These are phyloP conservation scores for Philhelius pedissequus DNA, from an alignment of 2,888 invertebrate species.

Conservation along the genomic window DNA sequence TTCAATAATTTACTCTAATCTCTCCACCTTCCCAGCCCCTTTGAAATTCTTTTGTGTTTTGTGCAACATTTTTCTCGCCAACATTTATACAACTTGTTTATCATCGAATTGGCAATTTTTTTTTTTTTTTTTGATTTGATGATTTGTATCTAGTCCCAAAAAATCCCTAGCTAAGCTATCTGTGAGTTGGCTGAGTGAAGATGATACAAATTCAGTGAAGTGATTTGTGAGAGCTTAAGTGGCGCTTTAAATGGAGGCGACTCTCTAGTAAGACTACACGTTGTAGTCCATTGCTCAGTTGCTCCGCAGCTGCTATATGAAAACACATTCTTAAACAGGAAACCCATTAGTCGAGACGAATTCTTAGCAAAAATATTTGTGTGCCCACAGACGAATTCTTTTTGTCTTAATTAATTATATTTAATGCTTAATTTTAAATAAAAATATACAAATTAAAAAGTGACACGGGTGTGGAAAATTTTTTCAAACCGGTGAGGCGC, in stretches of 20 bases:
- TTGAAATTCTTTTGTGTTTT: neutral
- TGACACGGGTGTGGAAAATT: neutral
- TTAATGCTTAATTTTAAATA: neutral
- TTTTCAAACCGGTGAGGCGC: no score
- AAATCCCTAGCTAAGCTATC: neutral
- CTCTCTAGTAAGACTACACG: slow-evolving; percentile 2
- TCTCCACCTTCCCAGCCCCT: neutral
- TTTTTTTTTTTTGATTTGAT: neutral
- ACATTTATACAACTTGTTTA: neutral
- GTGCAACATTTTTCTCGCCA: slow-evolving; percentile 12
- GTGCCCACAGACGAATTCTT: slow-evolving; percentile 11
- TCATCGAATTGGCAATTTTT: neutral
- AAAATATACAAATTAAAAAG: neutral
- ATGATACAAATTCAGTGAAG: slow-evolving; percentile 37
- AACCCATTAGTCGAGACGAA: slow-evolving; percentile 50
- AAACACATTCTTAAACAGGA: slow-evolving; percentile 55
- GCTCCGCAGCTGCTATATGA: neutral
- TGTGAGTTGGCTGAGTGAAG: neutral
- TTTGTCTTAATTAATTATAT: slow-evolving; percentile 44
- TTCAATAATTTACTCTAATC: neutral
- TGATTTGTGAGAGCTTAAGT: slow-evolving; percentile 42
- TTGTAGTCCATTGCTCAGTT: slow-evolving; percentile 21
- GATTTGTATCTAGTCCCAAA: slow-evolving; percentile 29
- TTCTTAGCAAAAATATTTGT: neutral
- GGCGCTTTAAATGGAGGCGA: slow-evolving; percentile 57